Base-by-base conservation (phyloP, 2,888 invertebrate species). In the Sympetrum striolatum region DNA sequence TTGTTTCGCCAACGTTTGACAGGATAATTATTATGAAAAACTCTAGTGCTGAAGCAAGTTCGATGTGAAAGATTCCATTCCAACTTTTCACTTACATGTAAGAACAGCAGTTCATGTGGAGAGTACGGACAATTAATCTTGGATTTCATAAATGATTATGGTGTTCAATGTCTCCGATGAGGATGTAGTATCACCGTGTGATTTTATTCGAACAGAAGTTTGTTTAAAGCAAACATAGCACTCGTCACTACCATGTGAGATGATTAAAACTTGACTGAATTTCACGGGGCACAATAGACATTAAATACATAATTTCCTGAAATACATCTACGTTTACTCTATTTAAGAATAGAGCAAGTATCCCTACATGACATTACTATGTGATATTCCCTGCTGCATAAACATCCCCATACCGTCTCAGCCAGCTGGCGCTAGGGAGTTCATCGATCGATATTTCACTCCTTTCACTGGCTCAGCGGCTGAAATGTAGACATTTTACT, bases 61-160 rank as follows among this genome's bases (percentile, higher is more conserved):
- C 31, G 6, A 6, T 73, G 10, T 73, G 73, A 31, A 8, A 14
- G n/a, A 31, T 14, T 8, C 1, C 25, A 37, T 0, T 12, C n/a
- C 81, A 25, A 22, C 10, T 58, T 31, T n/a, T 80, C 92, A 93
- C 93, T 93, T 91, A 93, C 93, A 93, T 93, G 92, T 93, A 93
- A 91, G 93, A 93, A 92, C 93, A 93, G 93, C 93, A 93, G 92
- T 92, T 93, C 93, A 93, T 93, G 92, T 92, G 93, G 93, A 92
- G 92, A n/a, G 60, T 58, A 22, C 86, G 37, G 18, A 10, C 35
- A 37, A 64, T 1, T 37, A 37, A 37, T 64, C 58, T 22, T 60
- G 37, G 35, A 39, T 31, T 48, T 53, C 37, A 73, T 73, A 31
- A 31, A 73, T 73, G 5, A 73, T 31, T 73, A 14, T 31, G 31